phyloP scores from a whole-genome alignment of 64 coral and sea anemone genomes.

The Montipora capricornis region DNA sequence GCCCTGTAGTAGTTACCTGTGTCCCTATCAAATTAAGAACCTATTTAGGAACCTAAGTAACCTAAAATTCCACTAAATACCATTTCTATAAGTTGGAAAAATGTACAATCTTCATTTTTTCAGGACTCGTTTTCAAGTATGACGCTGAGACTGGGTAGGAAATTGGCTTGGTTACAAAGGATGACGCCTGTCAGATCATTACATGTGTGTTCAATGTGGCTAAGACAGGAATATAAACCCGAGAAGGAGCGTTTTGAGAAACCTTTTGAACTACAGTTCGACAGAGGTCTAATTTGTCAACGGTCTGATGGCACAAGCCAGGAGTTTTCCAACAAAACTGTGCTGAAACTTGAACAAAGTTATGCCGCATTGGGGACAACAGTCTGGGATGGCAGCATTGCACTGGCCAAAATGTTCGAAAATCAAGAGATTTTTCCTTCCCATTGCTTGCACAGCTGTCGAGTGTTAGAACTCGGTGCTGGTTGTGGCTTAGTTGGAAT shows the following conservation, averaged over 20 bases:
- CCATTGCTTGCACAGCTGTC: conserved; percentile 44
- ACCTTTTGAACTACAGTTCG: conserved; percentile 80
- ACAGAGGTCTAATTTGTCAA: background rate
- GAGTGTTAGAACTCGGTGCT: conserved; percentile 88
- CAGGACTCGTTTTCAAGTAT: too few species aligned
- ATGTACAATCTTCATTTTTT: too few species aligned
- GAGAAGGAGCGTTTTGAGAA: conserved; percentile 93
- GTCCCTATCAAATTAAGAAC: too few species aligned
- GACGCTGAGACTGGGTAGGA: too few species aligned
- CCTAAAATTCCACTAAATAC: too few species aligned
- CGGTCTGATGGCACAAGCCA: background rate
- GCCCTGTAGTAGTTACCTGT: too few species aligned
- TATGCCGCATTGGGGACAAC: conserved; percentile 87
- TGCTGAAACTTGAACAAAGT: conserved; percentile 81
- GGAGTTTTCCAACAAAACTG: background rate
- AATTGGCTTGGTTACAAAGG: too few species aligned
- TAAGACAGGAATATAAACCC: conserved; percentile 92
- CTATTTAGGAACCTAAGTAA: too few species aligned
- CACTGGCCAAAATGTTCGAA: conserved; percentile 98
- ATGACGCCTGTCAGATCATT: too few species aligned
- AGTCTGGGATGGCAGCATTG: conserved; percentile 98
- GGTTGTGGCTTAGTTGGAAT: conserved; percentile 94
- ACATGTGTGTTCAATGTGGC: too few species aligned
- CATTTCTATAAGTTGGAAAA: too few species aligned
- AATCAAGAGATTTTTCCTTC: conserved; percentile 53